Evolutionary conservation across 64 coral and sea anemone genomes (phyloP).

Genomic region (Montipora sp.): DNA sequence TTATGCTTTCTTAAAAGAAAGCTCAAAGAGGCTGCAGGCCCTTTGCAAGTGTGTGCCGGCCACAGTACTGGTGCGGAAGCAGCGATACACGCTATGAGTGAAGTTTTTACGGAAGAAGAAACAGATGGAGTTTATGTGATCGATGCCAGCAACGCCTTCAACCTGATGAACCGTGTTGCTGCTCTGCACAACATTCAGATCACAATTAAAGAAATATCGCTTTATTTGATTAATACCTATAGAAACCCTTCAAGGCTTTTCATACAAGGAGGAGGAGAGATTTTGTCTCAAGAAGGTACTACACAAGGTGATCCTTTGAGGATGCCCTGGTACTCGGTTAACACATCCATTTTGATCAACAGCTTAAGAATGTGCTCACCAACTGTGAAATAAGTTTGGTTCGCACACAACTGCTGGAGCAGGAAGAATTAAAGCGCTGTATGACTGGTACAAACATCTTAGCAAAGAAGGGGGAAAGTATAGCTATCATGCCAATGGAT

Average conservation of each 20-base stretch:
- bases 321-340: too few species aligned
- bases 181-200: constrained; percentile 17
- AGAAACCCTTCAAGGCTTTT: too few species aligned
- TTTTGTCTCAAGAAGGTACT: too few species aligned
- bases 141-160: neutral
- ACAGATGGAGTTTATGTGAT: constrained; percentile 10
- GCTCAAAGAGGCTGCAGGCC: neutral
- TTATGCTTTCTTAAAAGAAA: too few species aligned
- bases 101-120: constrained; percentile 19
- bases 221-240: neutral
- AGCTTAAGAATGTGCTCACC: neutral
- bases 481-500: neutral
- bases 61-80: neutral
- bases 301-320: too few species aligned
- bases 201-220: neutral
- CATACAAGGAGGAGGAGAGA: too few species aligned
- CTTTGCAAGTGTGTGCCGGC: neutral
- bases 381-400: neutral
- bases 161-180: neutral
- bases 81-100: neutral
- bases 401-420: neutral
- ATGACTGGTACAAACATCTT: neutral
- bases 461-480: neutral
- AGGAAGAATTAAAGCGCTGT: neutral
- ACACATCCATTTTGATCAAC: neutral